phyloP scores from a whole-genome alignment of 2,888 invertebrate species.

The Ashinkailepas kermadecensis region DNA sequence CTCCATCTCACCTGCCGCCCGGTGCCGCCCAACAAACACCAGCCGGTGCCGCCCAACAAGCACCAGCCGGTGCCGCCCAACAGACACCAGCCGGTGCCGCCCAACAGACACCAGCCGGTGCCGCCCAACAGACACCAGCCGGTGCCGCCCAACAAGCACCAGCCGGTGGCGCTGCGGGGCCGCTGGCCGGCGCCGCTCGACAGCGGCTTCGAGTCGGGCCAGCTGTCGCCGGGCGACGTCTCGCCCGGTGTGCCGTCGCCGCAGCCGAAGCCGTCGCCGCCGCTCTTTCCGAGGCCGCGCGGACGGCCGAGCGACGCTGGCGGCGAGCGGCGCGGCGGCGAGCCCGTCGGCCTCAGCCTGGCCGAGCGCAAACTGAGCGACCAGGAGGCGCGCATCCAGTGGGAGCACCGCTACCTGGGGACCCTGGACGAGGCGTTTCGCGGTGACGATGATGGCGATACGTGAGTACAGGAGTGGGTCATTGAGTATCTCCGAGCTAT shows the following conservation, averaged over 20 bases:
- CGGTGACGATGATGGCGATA: slow-evolving; percentile 2
- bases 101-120: no score
- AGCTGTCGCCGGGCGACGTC: neutral
- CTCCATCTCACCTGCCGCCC: no score
- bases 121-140: no score
- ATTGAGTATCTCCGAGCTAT: no score
- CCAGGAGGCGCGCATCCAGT: no score
- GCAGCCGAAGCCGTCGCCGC: neutral
- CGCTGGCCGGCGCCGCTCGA: neutral
- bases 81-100: no score
- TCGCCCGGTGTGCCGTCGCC: neutral
- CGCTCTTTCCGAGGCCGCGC: neutral
- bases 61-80: no score
- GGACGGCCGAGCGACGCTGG: neutral
- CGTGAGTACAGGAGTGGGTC: neutral
- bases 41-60: no score
- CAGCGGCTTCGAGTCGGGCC: slow-evolving; percentile 9
- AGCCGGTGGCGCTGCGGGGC: no score
- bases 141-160: no score
- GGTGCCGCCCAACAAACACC: no score
- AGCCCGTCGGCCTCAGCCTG: neutral
- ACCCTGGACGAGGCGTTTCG: neutral
- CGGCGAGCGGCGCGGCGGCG: neutral
- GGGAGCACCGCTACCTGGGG: neutral
- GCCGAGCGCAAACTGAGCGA: neutral